Evolutionary conservation across 2,888 invertebrate genomes (phyloP), one percentile per base, ranked within the genome.

Genomic region (Caradrina kadenii): DNA sequence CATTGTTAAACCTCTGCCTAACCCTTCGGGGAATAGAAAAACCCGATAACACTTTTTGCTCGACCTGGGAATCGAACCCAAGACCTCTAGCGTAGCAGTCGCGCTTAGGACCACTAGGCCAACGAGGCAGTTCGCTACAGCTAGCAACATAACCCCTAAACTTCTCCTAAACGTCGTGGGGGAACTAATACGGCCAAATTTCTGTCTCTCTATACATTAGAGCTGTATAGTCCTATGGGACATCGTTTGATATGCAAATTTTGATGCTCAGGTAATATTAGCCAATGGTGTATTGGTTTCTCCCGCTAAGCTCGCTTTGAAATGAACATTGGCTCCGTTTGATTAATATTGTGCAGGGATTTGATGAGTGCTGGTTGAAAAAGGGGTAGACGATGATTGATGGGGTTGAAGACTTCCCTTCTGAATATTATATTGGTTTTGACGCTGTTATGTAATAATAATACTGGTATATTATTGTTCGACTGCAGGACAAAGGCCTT

Each of bases 171-270:
- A 86, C 84, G 83, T 76, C 67, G 79, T 86, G 74, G 76, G 83
- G 69, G 75, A 87, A 86, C 89, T 93, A 92, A 93, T 92, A 90
- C 87, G 82, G 85, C 89, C 87, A 87, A 91, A 91, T 93, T 88
- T 87, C 90, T 88, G 85, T 89, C 90, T 88, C 89, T 73, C 84
- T 71, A 61, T 63, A 90, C 89, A 92, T 92, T 91, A 87, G n/a
- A n/a, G 76, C 80, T 77, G 82, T 86, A 81, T 83, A 83, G 80
- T 85, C 89, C 87, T 84, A 73, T 73, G 87, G 88, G 88, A 88
- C 79, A 79, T 73, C 89, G 89, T 92, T 91, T 91, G 94, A 92
- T 90, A 94, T 94, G 94, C 93, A 92, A 94, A 95, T 94, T 91
- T 87, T 85, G 89, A 89, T 91, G 88, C 88, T 88, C 87, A 90